Evolutionary conservation across 2,797 vertebrate genomes (phyloP), one percentile per base, ranked within the genome.

Genomic region (Onychomys torridus): DNA sequence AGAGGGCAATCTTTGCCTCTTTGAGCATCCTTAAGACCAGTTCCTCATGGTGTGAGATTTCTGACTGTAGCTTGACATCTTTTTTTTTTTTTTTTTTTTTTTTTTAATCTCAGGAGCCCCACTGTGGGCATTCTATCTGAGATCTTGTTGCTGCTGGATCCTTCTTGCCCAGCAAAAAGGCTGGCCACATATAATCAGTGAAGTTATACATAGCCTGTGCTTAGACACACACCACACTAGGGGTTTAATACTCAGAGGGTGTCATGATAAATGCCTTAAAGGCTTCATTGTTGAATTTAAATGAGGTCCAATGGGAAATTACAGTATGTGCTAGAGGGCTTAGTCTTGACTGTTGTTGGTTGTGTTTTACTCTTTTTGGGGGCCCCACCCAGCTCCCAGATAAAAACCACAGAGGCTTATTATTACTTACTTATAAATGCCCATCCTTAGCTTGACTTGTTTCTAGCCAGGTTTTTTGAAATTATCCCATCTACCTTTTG

Each of bases 91-190:
- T 83, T 65, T n/a, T n/a, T n/a, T n/a, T n/a, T n/a, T n/a, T n/a
- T n/a, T n/a, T n/a, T n/a, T n/a, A n/a, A 23, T 3, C 11, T 52
- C 29, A 69, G 23, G 21, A 40, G 32, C 10, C 6, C 1, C 40
- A 7, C 0, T 0, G 1, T 13, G 59, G 40, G 12, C 3, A 59
- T 12, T 46, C 29, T 40, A 25, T 13, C 5, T 19, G 21, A 46
- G 12, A 52, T 34, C 63, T 27, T 61, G 3, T 25, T 46, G 16
- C 43, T 73, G 12, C 69, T 14, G 23, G 4, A 8, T 71, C 63
- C 34, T 40, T 17, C 52, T 37, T 16, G 17, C 19, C 21, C 4
- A 71, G 52, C 12, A 37, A 57, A 37, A 88, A 25, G 19, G 17
- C 27, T 21, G 69, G 65, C 77, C 67, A 37, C 1, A 1, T 2